Base-by-base conservation (phyloP, 2,888 invertebrate species). In the Lithosia quadra region DNA sequence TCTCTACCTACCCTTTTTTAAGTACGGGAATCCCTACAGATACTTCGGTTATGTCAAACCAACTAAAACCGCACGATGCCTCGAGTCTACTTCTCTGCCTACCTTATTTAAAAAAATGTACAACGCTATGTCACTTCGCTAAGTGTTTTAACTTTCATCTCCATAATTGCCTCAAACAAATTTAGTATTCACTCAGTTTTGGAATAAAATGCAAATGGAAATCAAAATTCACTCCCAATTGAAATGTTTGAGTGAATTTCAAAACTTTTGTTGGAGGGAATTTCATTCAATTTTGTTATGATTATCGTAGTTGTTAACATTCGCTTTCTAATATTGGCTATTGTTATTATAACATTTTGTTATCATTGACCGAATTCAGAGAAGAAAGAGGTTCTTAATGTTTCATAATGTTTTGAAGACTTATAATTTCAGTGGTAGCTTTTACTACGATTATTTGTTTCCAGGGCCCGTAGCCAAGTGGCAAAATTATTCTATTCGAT, bases 201-300 rank as follows among this genome's bases (percentile, higher is more conserved):
- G n/a, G 65, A 77, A 73, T 69, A 79, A 73, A 77, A 73, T 77
- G 80, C 70, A 77, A 77, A 77, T 77, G 62, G 28, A 56, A 59
- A 70, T 60, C 68, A 77, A 77, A 62, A 65, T 39, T 69, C 67
- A 78, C 34, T 67, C 58, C 33, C 53, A 65, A 63, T 55, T 63
- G 53, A 15, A 55, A 63, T 58, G 34, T 55, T 22, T 11, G 34
- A 49, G 7, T 22, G 34, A 63, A 63, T 34, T 53, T 63, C 34
- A 33, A 63, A 63, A 39, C 62, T 63, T 63, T 60, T n/a, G 49
- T n/a, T 18, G 49, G 49, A 49, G n/a, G 8, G 49, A 49, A n/a
- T 49, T 49, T 18, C 18, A 49, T 49, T 49, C 1, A 49, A 49
- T 49, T 49, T n/a, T 49, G 49, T 49, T 49, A 49, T n/a, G n/a